Evolutionary conservation across 64 coral and sea anemone species (phyloP).

Genomic region (Porites australiensis): DNA sequence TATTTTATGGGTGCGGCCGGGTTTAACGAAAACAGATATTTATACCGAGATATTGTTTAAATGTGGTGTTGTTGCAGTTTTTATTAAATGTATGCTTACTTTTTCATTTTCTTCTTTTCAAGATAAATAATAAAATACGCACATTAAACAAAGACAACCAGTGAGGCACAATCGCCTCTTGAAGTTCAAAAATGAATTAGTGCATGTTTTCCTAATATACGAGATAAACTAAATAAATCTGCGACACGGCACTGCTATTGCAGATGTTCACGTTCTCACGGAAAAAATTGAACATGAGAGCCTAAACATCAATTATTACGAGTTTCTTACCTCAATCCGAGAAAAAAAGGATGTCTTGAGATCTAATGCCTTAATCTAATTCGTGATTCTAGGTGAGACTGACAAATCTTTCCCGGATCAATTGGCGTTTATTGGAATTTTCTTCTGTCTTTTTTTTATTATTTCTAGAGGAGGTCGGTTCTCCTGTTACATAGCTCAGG

Average conservation of each 20-base stretch:
- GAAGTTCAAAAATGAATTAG: conserved; percentile 11
- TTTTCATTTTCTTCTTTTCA: not conserved
- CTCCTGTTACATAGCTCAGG: too few species aligned
- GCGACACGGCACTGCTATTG: not conserved
- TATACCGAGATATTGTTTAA: not conserved
- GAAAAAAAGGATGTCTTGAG: too few species aligned
- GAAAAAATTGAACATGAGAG: not conserved
- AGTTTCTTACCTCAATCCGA: too few species aligned
- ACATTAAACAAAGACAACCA: not conserved
- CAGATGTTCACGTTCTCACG: conserved; percentile 24
- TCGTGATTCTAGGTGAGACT: too few species aligned
- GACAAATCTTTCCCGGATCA: too few species aligned
- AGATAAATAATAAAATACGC: not conserved
- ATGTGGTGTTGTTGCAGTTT: conserved; percentile 4
- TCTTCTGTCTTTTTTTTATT: too few species aligned
- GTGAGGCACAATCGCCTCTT: not conserved
- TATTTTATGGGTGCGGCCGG: not conserved
- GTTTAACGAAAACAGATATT: not conserved
- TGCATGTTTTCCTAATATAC: not conserved
- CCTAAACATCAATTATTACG: too few species aligned
- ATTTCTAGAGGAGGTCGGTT: too few species aligned
- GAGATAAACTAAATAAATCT: not conserved
- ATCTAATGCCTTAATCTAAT: too few species aligned
- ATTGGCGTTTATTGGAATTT: too few species aligned
- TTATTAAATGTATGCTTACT: not conserved